phyloP scores from a whole-genome alignment of 2,113 vertebrate genomes.

The Salvelinus namaycush region DNA sequence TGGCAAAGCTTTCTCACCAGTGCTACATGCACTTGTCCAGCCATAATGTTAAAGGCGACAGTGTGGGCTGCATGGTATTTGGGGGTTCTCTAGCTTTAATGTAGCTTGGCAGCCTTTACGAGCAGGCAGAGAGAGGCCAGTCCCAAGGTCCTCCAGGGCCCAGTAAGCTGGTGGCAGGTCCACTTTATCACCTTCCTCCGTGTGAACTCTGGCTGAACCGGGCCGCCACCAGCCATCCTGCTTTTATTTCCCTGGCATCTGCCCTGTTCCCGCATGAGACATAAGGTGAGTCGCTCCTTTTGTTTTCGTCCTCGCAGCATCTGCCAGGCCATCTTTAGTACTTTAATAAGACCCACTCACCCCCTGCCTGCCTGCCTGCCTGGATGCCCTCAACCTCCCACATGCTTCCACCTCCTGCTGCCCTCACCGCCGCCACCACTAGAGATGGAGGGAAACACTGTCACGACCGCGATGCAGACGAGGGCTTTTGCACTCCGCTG shows the following conservation, averaged over 20 bases:
- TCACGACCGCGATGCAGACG: too few relatives aligned
- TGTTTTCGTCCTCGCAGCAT: constrained; percentile 54
- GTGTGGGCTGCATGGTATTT: neutral
- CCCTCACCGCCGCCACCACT: neutral
- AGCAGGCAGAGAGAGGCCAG: constrained; percentile 34
- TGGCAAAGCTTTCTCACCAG: neutral
- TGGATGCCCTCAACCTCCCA: constrained; percentile 5
- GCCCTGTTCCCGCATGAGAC: constrained; percentile 39
- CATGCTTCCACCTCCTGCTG: constrained; percentile 3
- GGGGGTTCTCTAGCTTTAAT: constrained; percentile 15
- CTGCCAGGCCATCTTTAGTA: constrained; percentile 58
- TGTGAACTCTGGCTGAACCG: constrained; percentile 63
- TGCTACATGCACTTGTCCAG: neutral
- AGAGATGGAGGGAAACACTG: neutral
- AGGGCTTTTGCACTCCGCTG: neutral
- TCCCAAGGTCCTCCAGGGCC: constrained; percentile 48
- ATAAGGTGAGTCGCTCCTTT: constrained; percentile 47
- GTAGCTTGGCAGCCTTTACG: constrained; percentile 29
- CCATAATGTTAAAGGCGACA: neutral
- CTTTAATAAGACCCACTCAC: constrained; percentile 52
- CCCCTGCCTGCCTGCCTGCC: constrained; percentile 15
- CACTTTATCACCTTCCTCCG: constrained; percentile 54
- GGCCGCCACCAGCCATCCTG: constrained; percentile 24
- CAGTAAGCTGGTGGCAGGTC: constrained; percentile 57
- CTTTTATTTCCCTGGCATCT: constrained; percentile 48